A percentile compares a stretch with the other conserved stretches of the same genome.
These are phyloP conservation scores for Desmophyllum pertusum DNA, from an alignment of 92 coral and sea anemone genomes.

Conservation along the genomic window DNA sequence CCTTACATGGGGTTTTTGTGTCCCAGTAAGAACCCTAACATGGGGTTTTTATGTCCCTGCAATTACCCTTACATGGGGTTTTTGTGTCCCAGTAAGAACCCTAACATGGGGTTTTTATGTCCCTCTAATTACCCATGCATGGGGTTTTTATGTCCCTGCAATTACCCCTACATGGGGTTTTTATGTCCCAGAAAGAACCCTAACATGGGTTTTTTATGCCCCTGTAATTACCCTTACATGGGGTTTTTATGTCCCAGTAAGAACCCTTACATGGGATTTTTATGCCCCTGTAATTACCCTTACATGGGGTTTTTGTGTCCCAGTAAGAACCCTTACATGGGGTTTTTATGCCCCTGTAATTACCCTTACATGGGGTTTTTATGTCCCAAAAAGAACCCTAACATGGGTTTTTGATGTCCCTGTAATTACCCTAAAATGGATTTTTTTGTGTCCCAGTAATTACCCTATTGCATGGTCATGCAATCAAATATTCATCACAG, in stretches of 20 bases:
- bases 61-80: constrained; percentile 25
- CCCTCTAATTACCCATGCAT: background rate
- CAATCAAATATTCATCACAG: no score
- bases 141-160: constrained; percentile 5
- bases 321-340: constrained; percentile 15
- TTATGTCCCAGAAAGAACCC: constrained; percentile 18
- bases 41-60: constrained; percentile 26
- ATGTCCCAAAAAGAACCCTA: constrained; percentile 27
- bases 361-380: constrained; percentile 11
- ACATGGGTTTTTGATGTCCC: constrained; percentile 8
- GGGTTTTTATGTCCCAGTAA: constrained; percentile 28
- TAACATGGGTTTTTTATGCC: constrained; percentile 9
- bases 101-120: constrained; percentile 6
- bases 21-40: constrained; percentile 46
- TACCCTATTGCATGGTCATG: no score
- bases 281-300: constrained; percentile 20
- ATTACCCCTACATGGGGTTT: constrained; percentile 9
- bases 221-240: constrained; percentile 18
- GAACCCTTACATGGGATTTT: constrained; percentile 28
- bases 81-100: constrained; percentile 6
- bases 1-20: constrained; percentile 30
- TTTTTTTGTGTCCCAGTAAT: constrained; percentile 25
- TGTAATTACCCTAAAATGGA: constrained; percentile 39
- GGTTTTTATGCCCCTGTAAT: constrained; percentile 11
- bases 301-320: no score